Percentiles rank a stretch among this genome's conserved stretches.
phyloP scores from a whole-genome alignment of 2,888 invertebrate species.

The Trachelus stipa region DNA sequence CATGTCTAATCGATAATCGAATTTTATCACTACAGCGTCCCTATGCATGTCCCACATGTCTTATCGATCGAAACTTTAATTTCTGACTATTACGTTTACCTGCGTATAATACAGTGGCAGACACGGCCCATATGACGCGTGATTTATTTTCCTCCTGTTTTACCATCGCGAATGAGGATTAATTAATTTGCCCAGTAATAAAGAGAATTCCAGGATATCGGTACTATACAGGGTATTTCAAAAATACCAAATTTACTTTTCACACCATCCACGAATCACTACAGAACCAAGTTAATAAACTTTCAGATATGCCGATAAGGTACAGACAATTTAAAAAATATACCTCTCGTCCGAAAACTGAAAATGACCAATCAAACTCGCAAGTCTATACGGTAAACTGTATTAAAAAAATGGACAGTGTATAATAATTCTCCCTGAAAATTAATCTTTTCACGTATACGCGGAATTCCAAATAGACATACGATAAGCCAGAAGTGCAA shows the following conservation, averaged over 20 bases:
- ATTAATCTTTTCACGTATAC: no score
- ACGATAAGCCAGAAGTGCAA: no score
- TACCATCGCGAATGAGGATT: background rate
- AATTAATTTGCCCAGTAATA: background rate
- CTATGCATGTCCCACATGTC: background rate
- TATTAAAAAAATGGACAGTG: no score
- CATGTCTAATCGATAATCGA: no score
- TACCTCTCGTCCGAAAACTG: no score
- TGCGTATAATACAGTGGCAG: background rate
- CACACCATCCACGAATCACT: no score
- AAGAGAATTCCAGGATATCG: background rate
- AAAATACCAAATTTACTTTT: background rate
- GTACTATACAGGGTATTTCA: background rate
- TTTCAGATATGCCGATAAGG: no score
- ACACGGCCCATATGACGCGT: background rate
- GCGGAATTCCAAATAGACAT: no score
- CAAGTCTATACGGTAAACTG: no score
- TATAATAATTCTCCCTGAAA: no score
- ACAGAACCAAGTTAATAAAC: rapidly evolving
- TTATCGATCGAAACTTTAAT: background rate
- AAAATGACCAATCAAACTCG: rapidly evolving
- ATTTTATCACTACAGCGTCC: no score
- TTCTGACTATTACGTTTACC: background rate
- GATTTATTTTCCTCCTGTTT: background rate
- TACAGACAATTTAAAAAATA: no score